Evolutionary conservation across 1,140 invertebrate species (phyloP), one percentile per base, ranked within the genome.

Genomic region (Oscheius sp.): DNA sequence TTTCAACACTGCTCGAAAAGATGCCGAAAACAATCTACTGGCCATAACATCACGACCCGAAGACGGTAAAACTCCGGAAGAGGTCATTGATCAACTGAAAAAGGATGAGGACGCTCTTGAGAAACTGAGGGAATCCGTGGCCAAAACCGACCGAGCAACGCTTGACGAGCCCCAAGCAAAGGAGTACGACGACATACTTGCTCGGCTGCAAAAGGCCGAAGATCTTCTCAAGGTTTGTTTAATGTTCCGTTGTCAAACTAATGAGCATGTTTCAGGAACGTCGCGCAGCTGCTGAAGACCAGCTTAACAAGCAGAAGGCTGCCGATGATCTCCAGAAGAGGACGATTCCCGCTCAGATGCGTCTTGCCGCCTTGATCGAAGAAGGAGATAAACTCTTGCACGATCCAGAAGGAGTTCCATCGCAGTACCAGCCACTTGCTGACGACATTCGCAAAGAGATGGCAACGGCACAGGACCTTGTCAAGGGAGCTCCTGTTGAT

Each of bases 321-420:
- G 29, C 20, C 29, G 72, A 66, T 20, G 45, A 38, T 0, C 13
- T 38, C 23, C 23, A 74, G 35, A 28, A 79, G 66, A 55, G 28
- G 49, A 55, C 49, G 15, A 18, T 63, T 36, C 29, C 59, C 29
- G 59, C 59, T 31, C 45, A 80, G 10, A 29, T 31, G 3, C 59
- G 59, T 18, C 75, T 78, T 23, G 77, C 49, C 7, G 18, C 55
- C 7, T 59, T 78, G 29, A 62, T 81, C 36, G 75, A 29, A n/a
- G 42, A 81, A 31, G 77, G 77, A 35, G 42, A 63, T 20, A 38
- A 68, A 13, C 64, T 65, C n/a, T 55, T 78, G 31, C 26, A 45
- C 23, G 77, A 78, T 52, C 38, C 77, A 15, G 59, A 77, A 75
- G 75, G 77, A 18, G 64, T 79, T 31, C 77, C 79, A 18, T 52